phyloP scores from a whole-genome alignment of 2,888 invertebrate species.

The Patella ulyssiponensis region DNA sequence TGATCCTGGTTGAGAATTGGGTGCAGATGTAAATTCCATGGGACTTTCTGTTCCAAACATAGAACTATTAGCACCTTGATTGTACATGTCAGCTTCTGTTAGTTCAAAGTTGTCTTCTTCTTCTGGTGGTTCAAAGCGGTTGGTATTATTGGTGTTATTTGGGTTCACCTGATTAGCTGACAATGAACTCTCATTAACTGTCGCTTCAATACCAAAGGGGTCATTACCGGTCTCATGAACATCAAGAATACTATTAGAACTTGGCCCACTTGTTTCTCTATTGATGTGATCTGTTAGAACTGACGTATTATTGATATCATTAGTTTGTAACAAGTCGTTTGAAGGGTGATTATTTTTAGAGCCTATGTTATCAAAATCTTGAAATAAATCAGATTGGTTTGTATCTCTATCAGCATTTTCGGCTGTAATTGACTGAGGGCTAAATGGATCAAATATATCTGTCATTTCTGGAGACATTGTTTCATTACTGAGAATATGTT shows the following conservation, averaged over 20 bases:
- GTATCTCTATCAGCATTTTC: not conserved
- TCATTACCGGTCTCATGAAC: not conserved
- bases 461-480: not conserved
- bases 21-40: slow-evolving; percentile 32
- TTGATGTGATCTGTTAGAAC: not conserved
- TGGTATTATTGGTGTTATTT: slow-evolving; percentile 3
- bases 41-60: slow-evolving; percentile 27
- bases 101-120: slow-evolving; percentile 22
- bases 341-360: not conserved
- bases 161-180: not conserved
- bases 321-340: not conserved
- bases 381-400: not conserved
- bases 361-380: not conserved
- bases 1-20: slow-evolving; percentile 39
- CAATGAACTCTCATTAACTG: not conserved
- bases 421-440: not conserved
- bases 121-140: too few species aligned
- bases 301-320: not conserved
- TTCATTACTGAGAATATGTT: not conserved
- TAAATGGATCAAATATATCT: slow-evolving; percentile 5
- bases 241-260: not conserved
- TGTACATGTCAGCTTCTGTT: slow-evolving; percentile 21
- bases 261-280: not conserved
- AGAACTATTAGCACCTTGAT: slow-evolving; percentile 1
- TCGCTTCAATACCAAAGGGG: not conserved